Conservation (phyloP, 2,113 vertebrate genomes). For the Accipiter virgatus region DNA sequence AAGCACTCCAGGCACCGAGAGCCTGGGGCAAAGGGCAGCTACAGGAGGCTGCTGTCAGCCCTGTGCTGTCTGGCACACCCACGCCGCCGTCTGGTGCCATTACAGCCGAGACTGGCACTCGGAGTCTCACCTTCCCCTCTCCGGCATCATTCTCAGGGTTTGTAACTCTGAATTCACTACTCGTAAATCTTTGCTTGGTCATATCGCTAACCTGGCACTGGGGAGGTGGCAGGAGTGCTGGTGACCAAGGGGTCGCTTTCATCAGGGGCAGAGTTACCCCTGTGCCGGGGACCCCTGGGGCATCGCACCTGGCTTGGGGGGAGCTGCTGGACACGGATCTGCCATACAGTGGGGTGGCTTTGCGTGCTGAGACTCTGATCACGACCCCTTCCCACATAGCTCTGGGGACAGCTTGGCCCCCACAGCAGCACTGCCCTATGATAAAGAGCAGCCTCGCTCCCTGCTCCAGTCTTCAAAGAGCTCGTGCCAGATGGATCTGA, state of each 20-base stretch:
- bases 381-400: neutral
- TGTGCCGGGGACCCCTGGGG: fast-evolving
- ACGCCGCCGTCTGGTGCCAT: neutral
- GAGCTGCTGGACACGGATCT: neutral
- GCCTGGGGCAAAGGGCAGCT: conserved; percentile 13
- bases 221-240: neutral
- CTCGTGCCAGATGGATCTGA: fast-evolving
- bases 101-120: neutral
- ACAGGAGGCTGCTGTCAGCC: neutral
- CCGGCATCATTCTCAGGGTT: neutral
- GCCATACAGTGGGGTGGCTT: neutral
- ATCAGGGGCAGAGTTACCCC: neutral
- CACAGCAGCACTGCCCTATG: fast-evolving
- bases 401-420: neutral
- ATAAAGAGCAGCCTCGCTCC: fast-evolving
- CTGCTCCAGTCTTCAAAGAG: neutral
- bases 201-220: fast-evolving
- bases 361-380: neutral
- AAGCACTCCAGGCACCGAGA: fast-evolving
- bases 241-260: fast-evolving
- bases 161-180: neutral
- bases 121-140: neutral
- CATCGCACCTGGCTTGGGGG: neutral
- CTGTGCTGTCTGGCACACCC: neutral
- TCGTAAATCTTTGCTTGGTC: neutral